Evolutionary conservation across 1,140 invertebrate genomes (phyloP), one percentile per base, ranked within the genome.

Genomic region (Lycorma delicatula): DNA sequence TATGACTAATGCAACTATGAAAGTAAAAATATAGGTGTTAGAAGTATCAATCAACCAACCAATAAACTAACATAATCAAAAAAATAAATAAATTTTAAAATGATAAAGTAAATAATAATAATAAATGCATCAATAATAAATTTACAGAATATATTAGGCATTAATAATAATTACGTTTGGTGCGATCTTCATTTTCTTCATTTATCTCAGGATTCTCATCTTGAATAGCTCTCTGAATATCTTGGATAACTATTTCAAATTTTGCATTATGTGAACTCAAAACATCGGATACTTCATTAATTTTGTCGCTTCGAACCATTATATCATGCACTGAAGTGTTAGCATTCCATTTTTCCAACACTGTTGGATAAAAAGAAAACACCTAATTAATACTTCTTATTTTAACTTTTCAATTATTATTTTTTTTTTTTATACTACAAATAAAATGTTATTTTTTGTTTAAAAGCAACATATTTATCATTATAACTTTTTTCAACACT

Each of bases 341-440:
- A 20, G 16, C 41, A 20, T 22, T 44, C 41, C 41, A 44, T 44
- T 44, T 44, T 44, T 44, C 41, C 41, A 44, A 44, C 6, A 44
- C 3, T 18, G 23, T 5, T 44, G 7, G 5, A 18, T 6, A 44
- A 44, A 44, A 20, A 6, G 23, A 44, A 44, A 1, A 12, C 23
- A 20, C 13, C 9, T 13, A 44, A 20, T 44, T 16, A 44, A 44
- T 44, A 44, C 41, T 20, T 44, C 16, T 44, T 44, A 44, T 18
- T 6, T 12, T 9, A 1, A 1, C 18, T 44, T 41, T 3, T 41
- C 11, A 41, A 41, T 41, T 5, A 16, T n/a, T 13, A 7, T 38
- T 18, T 3, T n/a, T 3, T n/a, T 18, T 38, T n/a, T 38, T 7
- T 38, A 13, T 38, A 38, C 36, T 38, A n/a, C 2, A 38, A n/a